phyloP scores from a whole-genome alignment of 2,888 invertebrate species.

The Erpobdella octoculata region DNA sequence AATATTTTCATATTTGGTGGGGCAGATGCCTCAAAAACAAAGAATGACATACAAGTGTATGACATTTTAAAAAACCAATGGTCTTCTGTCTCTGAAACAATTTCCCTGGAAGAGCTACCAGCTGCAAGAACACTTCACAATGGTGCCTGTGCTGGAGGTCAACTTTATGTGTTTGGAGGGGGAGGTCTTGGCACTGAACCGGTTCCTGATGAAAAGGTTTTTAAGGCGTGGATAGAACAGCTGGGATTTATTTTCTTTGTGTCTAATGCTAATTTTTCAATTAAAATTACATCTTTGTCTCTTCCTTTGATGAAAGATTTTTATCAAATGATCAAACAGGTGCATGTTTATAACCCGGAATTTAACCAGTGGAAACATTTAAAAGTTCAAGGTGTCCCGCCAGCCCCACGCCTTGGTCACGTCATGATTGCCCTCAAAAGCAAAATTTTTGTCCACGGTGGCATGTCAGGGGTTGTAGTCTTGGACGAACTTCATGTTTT shows the following conservation, averaged over 20 bases:
- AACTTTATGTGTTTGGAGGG: conserved; percentile 49
- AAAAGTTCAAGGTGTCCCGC: conserved; percentile 44
- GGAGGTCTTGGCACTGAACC: conserved; percentile 48
- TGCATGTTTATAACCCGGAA: conserved; percentile 44
- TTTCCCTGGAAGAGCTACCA: conserved; percentile 39
- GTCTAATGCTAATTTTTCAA: neutral
- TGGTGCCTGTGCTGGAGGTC: conserved; percentile 42
- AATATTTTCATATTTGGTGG: conserved; percentile 50
- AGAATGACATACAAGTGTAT: conserved; percentile 48
- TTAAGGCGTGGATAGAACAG: neutral
- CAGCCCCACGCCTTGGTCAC: conserved; percentile 51
- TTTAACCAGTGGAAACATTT: conserved; percentile 45
- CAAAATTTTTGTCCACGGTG: conserved; percentile 49
- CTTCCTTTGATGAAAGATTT: neutral
- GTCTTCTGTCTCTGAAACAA: conserved; percentile 35
- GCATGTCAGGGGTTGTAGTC: conserved; percentile 46
- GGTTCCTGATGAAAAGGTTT: conserved; percentile 41
- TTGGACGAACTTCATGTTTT: conserved; percentile 50
- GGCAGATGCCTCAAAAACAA: conserved; percentile 47
- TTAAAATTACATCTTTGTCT: neutral
- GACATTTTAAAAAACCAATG: conserved; percentile 43
- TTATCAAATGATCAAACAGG: conserved; percentile 38
- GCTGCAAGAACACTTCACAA: conserved; percentile 47
- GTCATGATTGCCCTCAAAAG: conserved; percentile 44
- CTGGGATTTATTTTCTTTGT: neutral